These are phyloP conservation scores for Brachionichthys hirsutus DNA, from an alignment of 2,113 vertebrate species.

Conservation along the genomic window DNA sequence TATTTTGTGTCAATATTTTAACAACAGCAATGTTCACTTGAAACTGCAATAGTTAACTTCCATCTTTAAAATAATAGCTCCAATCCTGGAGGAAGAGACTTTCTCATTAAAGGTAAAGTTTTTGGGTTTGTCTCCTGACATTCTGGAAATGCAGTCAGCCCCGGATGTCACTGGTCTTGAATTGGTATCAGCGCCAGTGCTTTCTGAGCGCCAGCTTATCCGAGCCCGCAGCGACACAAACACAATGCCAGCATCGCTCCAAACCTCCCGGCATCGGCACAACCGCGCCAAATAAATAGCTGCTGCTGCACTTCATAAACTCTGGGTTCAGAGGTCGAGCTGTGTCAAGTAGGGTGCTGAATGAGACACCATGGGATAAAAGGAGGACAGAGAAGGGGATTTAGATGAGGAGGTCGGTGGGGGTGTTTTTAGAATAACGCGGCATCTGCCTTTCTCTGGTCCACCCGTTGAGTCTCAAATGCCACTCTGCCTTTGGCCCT, in stretches of 20 bases:
- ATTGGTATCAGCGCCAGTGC: constrained; percentile 48
- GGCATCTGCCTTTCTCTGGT: constrained; percentile 59
- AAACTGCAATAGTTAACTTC: constrained; percentile 17
- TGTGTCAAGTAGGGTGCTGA: constrained; percentile 74
- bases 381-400: constrained; percentile 67
- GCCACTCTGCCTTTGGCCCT: constrained; percentile 69
- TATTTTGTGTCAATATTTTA: constrained; percentile 6
- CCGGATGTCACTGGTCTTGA: constrained; percentile 33
- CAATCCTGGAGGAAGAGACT: background rate
- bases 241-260: constrained; percentile 61
- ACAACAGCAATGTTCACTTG: background rate
- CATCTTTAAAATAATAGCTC: constrained; percentile 5
- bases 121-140: constrained; percentile 18
- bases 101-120: background rate
- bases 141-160: constrained; percentile 29
- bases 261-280: constrained; percentile 62
- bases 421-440: constrained; percentile 64
- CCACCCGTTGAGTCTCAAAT: constrained; percentile 72
- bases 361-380: constrained; percentile 74
- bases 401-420: constrained; percentile 58
- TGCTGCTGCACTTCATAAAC: constrained; percentile 75
- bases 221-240: constrained; percentile 56
- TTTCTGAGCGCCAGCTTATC: constrained; percentile 64
- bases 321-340: constrained; percentile 72
- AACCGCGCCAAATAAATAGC: constrained; percentile 68